Evolutionary conservation across 2,797 vertebrate genomes (phyloP).

Genomic region (Cynopterus sphinx): DNA sequence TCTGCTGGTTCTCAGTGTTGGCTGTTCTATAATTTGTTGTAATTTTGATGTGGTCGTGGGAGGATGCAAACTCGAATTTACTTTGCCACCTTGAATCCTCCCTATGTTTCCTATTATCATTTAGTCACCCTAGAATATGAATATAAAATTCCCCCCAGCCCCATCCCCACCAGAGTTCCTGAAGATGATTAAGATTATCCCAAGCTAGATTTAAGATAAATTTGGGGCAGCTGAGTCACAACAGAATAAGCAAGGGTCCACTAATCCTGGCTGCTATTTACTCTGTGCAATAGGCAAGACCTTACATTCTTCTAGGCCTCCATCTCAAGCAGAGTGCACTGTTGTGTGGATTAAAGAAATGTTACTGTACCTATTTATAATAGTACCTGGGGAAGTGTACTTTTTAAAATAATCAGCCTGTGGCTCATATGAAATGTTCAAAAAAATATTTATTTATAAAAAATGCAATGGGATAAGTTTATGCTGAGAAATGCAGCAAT

Average conservation of each 20-base stretch:
- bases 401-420: constrained; percentile 76
- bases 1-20: neutral
- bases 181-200: neutral
- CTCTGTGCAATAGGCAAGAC: neutral
- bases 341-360: neutral
- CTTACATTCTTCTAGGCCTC: neutral
- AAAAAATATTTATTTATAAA: constrained; percentile 94
- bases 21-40: neutral
- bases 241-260: neutral
- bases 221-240: neutral
- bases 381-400: neutral
- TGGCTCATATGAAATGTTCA: constrained; percentile 83
- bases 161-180: neutral
- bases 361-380: neutral
- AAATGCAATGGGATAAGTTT: constrained; percentile 91
- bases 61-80: neutral
- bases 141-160: no score
- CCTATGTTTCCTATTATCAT: neutral
- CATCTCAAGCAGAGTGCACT: neutral
- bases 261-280: neutral
- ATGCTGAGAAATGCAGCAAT: constrained; percentile 93
- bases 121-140: no score
- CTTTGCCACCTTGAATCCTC: neutral
- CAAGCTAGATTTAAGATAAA: neutral
- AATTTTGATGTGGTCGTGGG: neutral